phyloP scores from a whole-genome alignment of 2,113 vertebrate genomes.

The Cairina moschata region DNA sequence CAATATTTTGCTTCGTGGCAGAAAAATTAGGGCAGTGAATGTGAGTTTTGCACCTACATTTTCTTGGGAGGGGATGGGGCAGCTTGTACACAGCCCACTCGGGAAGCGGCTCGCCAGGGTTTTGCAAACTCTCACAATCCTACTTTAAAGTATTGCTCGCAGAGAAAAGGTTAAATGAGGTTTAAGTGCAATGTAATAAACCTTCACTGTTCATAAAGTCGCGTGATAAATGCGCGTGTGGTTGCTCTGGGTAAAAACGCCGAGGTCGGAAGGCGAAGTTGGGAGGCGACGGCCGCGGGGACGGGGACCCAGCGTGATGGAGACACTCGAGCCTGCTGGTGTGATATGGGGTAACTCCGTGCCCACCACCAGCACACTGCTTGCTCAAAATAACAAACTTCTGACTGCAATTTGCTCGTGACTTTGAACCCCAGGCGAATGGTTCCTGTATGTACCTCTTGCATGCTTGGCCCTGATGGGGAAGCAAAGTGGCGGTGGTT shows the following conservation, averaged over 20 bases:
- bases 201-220: constrained; percentile 79
- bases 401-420: rapidly evolving
- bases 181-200: constrained; percentile 79
- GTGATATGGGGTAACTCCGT: neutral
- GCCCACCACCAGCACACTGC: neutral
- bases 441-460: rapidly evolving
- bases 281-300: neutral
- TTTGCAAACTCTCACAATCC: constrained; percentile 29
- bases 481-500: rapidly evolving
- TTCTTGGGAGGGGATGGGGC: neutral
- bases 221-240: constrained; percentile 72
- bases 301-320: neutral
- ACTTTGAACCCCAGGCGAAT: neutral
- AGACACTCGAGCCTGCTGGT: constrained; percentile 32
- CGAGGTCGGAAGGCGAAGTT: constrained; percentile 61
- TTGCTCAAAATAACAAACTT: neutral
- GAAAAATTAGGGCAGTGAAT: neutral
- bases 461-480: rapidly evolving
- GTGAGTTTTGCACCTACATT: neutral
- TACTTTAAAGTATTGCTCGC: constrained; percentile 68
- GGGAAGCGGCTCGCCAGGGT: neutral
- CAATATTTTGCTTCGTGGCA: neutral
- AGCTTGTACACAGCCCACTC: neutral
- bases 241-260: constrained; percentile 72
- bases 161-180: constrained; percentile 78